Conservation (phyloP, 2,113 vertebrate genomes). For the Calidris pygmaea region DNA sequence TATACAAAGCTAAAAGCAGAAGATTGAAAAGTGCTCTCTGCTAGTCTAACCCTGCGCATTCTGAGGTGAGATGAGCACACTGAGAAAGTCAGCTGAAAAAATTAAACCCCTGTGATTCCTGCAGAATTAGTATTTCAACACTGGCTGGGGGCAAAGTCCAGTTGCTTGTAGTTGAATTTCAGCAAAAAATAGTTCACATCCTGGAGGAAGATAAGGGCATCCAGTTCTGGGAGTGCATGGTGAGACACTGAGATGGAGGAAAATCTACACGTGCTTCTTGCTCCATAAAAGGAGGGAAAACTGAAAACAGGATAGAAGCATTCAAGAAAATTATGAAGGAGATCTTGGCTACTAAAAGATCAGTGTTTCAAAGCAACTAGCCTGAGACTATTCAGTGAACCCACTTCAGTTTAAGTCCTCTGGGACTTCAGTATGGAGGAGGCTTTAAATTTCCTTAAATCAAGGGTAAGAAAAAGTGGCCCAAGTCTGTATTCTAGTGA, state of each 20-base stretch:
- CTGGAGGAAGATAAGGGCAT: neutral
- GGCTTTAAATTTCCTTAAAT: neutral
- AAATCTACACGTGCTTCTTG: neutral
- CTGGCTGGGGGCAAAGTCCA: neutral
- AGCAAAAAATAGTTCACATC: neutral
- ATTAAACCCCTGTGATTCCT: neutral
- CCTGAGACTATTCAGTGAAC: neutral
- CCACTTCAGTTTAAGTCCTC: neutral
- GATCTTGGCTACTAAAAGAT: neutral
- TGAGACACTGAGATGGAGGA: neutral
- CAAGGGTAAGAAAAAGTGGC: neutral
- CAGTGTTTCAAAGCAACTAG: neutral
- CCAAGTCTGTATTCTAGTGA: neutral
- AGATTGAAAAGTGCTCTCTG: neutral
- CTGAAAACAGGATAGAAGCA: neutral
- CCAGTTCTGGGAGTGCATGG: neutral
- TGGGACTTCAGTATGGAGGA: neutral
- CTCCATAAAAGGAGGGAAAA: neutral
- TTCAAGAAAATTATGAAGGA: neutral
- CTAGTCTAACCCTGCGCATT: neutral
- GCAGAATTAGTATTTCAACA: neutral
- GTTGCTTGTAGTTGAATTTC: neutral
- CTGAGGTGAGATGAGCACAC: neutral
- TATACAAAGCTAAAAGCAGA: neutral
- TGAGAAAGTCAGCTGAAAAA: neutral